phyloP scores from a whole-genome alignment of 2,113 vertebrate genomes.

The Notechis scutatus region DNA sequence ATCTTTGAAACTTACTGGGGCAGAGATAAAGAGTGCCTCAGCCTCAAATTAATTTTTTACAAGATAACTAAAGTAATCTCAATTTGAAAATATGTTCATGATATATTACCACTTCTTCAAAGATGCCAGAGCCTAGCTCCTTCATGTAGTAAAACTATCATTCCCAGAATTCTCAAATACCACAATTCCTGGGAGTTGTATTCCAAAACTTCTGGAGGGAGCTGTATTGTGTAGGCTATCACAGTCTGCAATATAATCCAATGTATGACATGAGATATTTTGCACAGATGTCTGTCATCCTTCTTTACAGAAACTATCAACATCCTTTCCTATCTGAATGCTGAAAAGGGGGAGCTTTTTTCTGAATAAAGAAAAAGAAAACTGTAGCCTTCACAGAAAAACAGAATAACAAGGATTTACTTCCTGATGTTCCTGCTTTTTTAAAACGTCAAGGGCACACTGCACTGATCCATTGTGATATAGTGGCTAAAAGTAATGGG shows the following conservation, averaged over 20 bases:
- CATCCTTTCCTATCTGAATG: background rate
- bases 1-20: background rate
- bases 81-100: background rate
- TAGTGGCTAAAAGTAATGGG: background rate
- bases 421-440: background rate
- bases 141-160: background rate
- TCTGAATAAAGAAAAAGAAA: background rate
- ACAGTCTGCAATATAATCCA: background rate
- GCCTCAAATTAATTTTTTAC: background rate
- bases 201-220: background rate
- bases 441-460: background rate
- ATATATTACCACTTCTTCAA: background rate
- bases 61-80: background rate
- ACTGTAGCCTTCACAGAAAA: background rate
- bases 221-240: background rate
- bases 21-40: background rate
- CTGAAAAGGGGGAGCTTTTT: background rate
- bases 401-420: background rate
- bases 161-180: background rate
- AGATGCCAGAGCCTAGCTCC: background rate
- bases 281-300: background rate
- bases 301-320: background rate
- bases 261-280: background rate
- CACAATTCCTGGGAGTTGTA: background rate
- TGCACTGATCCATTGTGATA: background rate